A percentile compares a stretch with the other conserved stretches of the same genome.
phyloP scores from a whole-genome alignment of 2,888 invertebrate species.

The Harmothoe impar region DNA sequence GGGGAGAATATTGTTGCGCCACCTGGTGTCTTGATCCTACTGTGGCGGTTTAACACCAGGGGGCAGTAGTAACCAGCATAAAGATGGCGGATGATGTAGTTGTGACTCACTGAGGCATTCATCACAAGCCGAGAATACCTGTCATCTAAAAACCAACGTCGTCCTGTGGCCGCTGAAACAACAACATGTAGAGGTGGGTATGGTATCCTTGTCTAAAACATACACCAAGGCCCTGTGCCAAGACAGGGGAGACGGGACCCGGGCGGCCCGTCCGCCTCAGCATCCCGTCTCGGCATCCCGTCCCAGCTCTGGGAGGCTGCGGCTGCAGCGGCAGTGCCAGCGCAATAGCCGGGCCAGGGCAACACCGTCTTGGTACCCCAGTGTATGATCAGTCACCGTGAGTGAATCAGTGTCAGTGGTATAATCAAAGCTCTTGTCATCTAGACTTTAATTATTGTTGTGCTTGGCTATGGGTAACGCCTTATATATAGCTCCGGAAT shows the following conservation, averaged over 20 bases:
- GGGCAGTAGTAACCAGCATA: background rate
- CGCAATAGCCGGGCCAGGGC: no score
- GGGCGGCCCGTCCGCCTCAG: background rate
- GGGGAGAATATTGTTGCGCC: no score
- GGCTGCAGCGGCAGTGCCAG: background rate
- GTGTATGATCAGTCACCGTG: no score
- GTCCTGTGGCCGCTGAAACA: background rate
- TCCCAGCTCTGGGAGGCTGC: background rate
- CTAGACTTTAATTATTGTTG: no score
- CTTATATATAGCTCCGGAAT: no score
- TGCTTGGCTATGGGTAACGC: no score
- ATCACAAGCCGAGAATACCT: background rate
- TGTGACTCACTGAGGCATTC: slow-evolving; percentile 30
- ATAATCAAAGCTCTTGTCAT: no score
- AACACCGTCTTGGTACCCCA: no score
- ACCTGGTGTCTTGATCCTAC: no score
- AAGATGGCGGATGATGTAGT: slow-evolving; percentile 29
- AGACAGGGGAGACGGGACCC: background rate
- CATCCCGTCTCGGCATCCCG: background rate
- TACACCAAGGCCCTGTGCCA: background rate
- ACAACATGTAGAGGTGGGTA: slow-evolving; percentile 33
- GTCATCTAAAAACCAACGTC: background rate
- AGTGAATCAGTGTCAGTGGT: no score
- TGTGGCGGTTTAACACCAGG: background rate
- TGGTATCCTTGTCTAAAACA: background rate